Evolutionary conservation across 2,888 invertebrate species (phyloP).

Genomic region (Drosophila paramelanica): DNA sequence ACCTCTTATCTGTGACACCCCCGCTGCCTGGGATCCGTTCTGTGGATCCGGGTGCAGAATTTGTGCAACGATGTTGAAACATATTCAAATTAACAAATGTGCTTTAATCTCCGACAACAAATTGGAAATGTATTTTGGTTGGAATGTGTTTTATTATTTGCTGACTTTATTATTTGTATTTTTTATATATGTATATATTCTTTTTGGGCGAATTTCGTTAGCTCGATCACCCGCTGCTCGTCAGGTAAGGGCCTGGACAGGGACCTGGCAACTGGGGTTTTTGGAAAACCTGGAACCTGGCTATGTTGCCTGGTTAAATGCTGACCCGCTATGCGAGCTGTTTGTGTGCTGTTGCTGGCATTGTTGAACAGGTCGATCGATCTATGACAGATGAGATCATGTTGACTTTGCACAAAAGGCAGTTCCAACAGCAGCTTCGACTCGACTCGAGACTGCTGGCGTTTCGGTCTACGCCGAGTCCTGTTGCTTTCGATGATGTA

Average conservation of each 20-base stretch:
- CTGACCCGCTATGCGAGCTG: slow-evolving; percentile 45
- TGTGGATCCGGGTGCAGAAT: slow-evolving; percentile 19
- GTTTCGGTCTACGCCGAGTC: slow-evolving; percentile 56
- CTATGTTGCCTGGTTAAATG: slow-evolving; percentile 49
- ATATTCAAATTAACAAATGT: slow-evolving; percentile 81
- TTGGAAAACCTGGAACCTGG: slow-evolving; percentile 26
- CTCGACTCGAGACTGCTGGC: slow-evolving; percentile 36
- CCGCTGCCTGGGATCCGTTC: slow-evolving; percentile 3
- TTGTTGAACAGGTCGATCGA: slow-evolving; percentile 83
- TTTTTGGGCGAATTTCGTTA: slow-evolving; percentile 68
- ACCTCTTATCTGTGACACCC: slow-evolving; percentile 60
- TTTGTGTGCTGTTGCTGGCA: slow-evolving; percentile 36
- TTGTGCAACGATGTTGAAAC: slow-evolving; percentile 78
- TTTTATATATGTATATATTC: too few relatives aligned
- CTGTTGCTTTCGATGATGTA: slow-evolving; percentile 82
- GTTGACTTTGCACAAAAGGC: slow-evolving; percentile 77
- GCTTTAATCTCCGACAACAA: slow-evolving; percentile 81
- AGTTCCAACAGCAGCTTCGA: slow-evolving; percentile 15
- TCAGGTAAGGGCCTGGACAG: slow-evolving; percentile 52
- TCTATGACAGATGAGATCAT: slow-evolving; percentile 84
- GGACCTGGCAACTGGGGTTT: slow-evolving; percentile 16
- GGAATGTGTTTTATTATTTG: slow-evolving; percentile 36
- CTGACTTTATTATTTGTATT: background rate
- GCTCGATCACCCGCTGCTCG: slow-evolving; percentile 81
- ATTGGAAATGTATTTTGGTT: slow-evolving; percentile 70